Evolutionary conservation across 2,888 invertebrate genomes (phyloP).

Genomic region (Melieria omissa): DNA sequence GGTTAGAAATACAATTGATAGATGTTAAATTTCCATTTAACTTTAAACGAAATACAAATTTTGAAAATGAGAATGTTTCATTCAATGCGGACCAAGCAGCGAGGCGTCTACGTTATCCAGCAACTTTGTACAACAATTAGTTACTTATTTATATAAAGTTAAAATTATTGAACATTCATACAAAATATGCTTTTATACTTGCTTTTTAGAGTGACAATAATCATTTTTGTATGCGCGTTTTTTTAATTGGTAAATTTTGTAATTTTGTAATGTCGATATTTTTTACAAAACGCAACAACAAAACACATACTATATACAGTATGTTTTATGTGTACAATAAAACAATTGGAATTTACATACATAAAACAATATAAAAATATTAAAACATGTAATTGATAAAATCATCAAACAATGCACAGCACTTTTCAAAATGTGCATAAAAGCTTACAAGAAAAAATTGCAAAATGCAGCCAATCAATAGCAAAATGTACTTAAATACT

Average conservation of each 20-base stretch:
- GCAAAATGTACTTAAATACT: too few relatives aligned
- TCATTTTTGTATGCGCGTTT: slow-evolving; percentile 22
- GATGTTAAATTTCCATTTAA: too few relatives aligned
- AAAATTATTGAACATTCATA: neutral
- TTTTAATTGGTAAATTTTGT: slow-evolving; percentile 6
- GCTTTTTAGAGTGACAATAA: slow-evolving; percentile 21
- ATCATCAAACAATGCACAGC: neutral
- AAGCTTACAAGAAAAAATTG: too few relatives aligned
- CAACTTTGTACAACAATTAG: slow-evolving; percentile 9
- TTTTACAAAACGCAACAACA: neutral
- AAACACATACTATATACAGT: neutral
- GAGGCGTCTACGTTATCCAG: too few relatives aligned
- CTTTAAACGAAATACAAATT: too few relatives aligned
- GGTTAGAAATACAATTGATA: too few relatives aligned
- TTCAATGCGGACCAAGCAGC: too few relatives aligned
- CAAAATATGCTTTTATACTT: neutral
- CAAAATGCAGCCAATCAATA: too few relatives aligned
- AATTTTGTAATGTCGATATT: neutral
- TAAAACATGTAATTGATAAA: neutral
- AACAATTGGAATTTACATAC: neutral
- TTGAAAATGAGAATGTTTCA: too few relatives aligned
- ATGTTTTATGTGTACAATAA: neutral
- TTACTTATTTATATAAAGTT: slow-evolving; percentile 6
- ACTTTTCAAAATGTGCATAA: too few relatives aligned
- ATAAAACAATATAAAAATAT: neutral